Evolutionary conservation across 2,113 vertebrate genomes (phyloP), one percentile per base, ranked within the genome.

Genomic region (Gnathonemus longibarbis): DNA sequence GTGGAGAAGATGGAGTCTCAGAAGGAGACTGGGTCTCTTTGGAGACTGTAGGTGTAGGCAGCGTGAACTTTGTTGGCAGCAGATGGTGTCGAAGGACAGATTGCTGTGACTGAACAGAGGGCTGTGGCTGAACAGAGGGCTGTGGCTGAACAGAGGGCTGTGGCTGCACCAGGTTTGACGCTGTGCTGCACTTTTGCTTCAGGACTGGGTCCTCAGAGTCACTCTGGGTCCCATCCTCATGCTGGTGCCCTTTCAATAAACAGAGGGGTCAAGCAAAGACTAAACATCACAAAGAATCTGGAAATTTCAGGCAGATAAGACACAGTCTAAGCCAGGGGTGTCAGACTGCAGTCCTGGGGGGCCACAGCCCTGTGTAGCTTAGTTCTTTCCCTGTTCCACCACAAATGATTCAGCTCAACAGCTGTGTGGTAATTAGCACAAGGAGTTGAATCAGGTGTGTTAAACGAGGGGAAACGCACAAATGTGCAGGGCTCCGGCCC

Each of bases 141-240:
- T 35, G 35, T 39, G 35, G 35, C 35, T 39, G 35, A 39, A 39
- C 35, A 39, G 35, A 39, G 35, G 35, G 35, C 35, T 39, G 35
- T 39, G 35, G 35, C 35, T 39, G 35, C 70, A 0, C 88, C 58
- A 7, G 17, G 17, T 19, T 42, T 19, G 31, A 11, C 4, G 74
- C 1, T 2, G 92, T 93, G 92, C 92, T 93, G 91, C 1, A 89
- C 88, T 93, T 93, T 49, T 92, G 95, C 90, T 95, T 95, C 0
- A 91, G 89, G 24, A 93, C n/a, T 0, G 95, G 96, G 90, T 96
- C 94, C 90, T 97, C 97, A 0, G 96, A 97, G 92, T 98, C 97
- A 0, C 96, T 97, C 90, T 96, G 96, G 0, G 96, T 96, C 83
- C 96, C 95, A 0, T 98, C 97, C 91, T 97, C 96, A 49, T 96